A percentile compares a stretch with the other conserved stretches of the same genome.
Evolutionary conservation across 2,888 invertebrate genomes (phyloP).

Genomic region (Charanyca ferruginea): DNA sequence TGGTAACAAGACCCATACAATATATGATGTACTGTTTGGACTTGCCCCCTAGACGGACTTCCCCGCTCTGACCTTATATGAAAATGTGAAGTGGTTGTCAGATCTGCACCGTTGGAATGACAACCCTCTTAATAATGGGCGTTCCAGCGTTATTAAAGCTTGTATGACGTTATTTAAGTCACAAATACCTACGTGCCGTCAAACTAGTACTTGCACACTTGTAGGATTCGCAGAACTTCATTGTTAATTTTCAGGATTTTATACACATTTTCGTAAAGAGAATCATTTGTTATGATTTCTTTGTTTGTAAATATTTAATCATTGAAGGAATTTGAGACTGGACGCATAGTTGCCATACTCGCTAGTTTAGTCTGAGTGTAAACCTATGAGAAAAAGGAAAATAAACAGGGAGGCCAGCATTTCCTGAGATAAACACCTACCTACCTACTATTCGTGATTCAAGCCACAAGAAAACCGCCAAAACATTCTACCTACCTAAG

Average conservation of each 20-base stretch:
- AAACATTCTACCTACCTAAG: not conserved
- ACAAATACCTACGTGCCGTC: constrained; percentile 24
- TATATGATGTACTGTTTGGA: too few relatives aligned
- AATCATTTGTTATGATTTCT: constrained; percentile 31
- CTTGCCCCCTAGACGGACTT: too few relatives aligned
- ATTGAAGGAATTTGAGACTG: constrained; percentile 30
- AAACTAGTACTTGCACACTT: constrained; percentile 7
- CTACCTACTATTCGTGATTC: not conserved
- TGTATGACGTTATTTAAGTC: constrained; percentile 39
- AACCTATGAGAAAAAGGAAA: not conserved
- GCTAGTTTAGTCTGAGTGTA: not conserved
- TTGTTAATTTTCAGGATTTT: constrained; percentile 47
- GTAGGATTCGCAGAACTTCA: constrained; percentile 37
- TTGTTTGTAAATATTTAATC: constrained; percentile 38
- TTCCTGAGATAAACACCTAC: not conserved
- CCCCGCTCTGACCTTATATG: too few relatives aligned
- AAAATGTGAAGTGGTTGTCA: constrained; percentile 36
- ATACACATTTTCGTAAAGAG: constrained; percentile 43
- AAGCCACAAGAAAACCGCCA: not conserved
- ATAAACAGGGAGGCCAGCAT: not conserved
- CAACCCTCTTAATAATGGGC: constrained; percentile 39
- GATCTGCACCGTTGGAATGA: constrained; percentile 21
- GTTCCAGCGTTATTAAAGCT: constrained; percentile 41
- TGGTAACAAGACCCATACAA: too few relatives aligned
- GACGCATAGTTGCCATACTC: not conserved